Evolutionary conservation across 2,888 invertebrate genomes (phyloP).

Genomic region (Amblyjoppa fuscipennis): DNA sequence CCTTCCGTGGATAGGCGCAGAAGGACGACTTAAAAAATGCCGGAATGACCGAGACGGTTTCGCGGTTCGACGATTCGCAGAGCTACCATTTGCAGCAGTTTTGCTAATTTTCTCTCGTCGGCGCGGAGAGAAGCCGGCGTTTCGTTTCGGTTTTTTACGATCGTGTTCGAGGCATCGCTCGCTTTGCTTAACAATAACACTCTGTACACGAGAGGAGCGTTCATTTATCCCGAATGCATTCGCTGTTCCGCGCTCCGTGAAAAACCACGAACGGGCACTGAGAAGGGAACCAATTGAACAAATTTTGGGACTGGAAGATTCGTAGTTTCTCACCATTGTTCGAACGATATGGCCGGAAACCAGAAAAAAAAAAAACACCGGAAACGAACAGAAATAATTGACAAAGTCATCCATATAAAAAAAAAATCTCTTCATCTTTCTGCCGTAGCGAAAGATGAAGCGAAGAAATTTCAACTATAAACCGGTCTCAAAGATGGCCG

Average conservation of each 20-base stretch:
- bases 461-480: constrained; percentile 52
- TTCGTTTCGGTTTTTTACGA: constrained; percentile 66
- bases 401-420: constrained; percentile 29
- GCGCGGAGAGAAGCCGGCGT: constrained; percentile 13
- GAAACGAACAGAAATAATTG: constrained; percentile 49
- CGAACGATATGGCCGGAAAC: constrained; percentile 59
- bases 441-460: constrained; percentile 70
- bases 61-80: constrained; percentile 66
- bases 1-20: constrained; percentile 3
- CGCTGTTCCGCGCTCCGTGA: constrained; percentile 14
- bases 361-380: constrained; percentile 63
- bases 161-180: constrained; percentile 54
- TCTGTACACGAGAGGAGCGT: constrained; percentile 37
- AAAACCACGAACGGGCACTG: constrained; percentile 31
- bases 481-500: constrained; percentile 73
- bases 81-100: constrained; percentile 78
- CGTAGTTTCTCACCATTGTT: constrained; percentile 1
- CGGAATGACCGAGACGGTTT: constrained; percentile 62
- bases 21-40: constrained; percentile 42
- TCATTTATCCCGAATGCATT: constrained; percentile 39
- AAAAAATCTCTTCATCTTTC: constrained; percentile 5
- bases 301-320: constrained; percentile 46
- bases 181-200: constrained; percentile 44
- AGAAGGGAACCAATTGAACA: constrained; percentile 65
- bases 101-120: constrained; percentile 75